Percentiles rank a stretch among this genome's conserved stretches.
phyloP scores from a whole-genome alignment of 2,888 invertebrate genomes.

The Scrobipalpa costella region DNA sequence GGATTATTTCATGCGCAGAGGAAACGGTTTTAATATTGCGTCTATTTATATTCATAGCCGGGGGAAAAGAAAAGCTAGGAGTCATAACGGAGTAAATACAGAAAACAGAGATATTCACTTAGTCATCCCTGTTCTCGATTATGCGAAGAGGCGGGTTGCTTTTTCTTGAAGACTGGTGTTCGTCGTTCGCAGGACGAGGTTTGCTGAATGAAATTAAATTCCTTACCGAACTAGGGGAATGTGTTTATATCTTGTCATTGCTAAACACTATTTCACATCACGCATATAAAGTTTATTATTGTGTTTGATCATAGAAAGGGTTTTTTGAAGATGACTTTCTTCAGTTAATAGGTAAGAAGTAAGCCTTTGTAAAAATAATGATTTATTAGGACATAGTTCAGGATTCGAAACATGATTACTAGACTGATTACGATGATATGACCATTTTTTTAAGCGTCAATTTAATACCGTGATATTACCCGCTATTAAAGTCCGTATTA shows the following conservation, averaged over 20 bases:
- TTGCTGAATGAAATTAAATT: conserved; percentile 24
- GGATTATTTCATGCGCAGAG: conserved; percentile 69
- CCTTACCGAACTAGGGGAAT: conserved; percentile 17
- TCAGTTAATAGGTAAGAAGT: too few relatives aligned
- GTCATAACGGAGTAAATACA: conserved; percentile 64
- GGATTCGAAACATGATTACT: too few relatives aligned
- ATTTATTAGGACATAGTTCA: too few relatives aligned
- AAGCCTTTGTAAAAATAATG: too few relatives aligned
- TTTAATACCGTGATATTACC: too few relatives aligned
- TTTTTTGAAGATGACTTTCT: too few relatives aligned
- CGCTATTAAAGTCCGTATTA: too few relatives aligned
- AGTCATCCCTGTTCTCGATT: conserved; percentile 55
- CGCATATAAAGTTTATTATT: too few relatives aligned
- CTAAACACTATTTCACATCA: neutral
- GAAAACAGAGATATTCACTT: conserved; percentile 71
- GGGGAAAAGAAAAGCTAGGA: conserved; percentile 57
- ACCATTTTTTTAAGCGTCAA: too few relatives aligned
- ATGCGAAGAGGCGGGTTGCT: conserved; percentile 32
- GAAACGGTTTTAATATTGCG: conserved; percentile 73
- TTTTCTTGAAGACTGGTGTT: conserved; percentile 6
- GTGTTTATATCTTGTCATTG: conserved; percentile 18
- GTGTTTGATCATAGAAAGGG: too few relatives aligned
- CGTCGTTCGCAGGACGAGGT: conserved; percentile 10
- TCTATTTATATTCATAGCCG: conserved; percentile 75
- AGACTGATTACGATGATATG: too few relatives aligned